Evolutionary conservation across 2,888 invertebrate genomes (phyloP), one percentile per base, ranked within the genome.

Genomic region (Hartigia nigra): DNA sequence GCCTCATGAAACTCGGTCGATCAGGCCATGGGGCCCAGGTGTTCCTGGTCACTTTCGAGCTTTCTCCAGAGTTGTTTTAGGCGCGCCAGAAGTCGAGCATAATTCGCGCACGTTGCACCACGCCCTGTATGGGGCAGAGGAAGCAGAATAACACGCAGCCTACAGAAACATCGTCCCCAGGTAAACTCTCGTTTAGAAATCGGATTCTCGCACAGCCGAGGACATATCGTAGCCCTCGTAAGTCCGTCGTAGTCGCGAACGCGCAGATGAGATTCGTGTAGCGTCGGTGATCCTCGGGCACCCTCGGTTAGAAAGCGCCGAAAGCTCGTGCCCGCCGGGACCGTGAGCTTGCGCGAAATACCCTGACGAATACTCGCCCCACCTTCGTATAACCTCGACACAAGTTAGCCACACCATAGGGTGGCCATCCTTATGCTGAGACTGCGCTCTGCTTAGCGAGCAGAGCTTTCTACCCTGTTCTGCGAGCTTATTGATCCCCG

Each of bases 1-100:
- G 90, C 89, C 88, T 90, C 91, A 91, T 91, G 88, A 88, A 55
- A 90, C 87, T 86, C 85, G 80, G 76, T 75, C 79, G 81, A 82
- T 88, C 87, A 86, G 86, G 86, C 84, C 88, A 88, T 88, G 82
- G 84, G 86, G 81, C 84, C 83, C 82, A 82, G 70, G 82, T 81
- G 84, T 76, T 76, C 76, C 75, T 34, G 32, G 31, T 32, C 35
- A 34, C 75, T 37, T 34, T 75, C 75, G 35, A 37, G 35, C 34
- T 34, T 75, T 31, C n/a, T 32, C 75, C 75, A 75, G 31, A 31
- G 34, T 37, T 36, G 36, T 75, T 36, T 36, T 32, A 31, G 35
- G 23, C 76, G 76, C 72, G 72, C 72, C 72, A 72, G 32, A 72
- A 72, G 72, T 72, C 72, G 72, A 72, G 55, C 55, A 55, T 34